Conservation (phyloP, 2,888 invertebrate species). For the Hyppa rectilinea region DNA sequence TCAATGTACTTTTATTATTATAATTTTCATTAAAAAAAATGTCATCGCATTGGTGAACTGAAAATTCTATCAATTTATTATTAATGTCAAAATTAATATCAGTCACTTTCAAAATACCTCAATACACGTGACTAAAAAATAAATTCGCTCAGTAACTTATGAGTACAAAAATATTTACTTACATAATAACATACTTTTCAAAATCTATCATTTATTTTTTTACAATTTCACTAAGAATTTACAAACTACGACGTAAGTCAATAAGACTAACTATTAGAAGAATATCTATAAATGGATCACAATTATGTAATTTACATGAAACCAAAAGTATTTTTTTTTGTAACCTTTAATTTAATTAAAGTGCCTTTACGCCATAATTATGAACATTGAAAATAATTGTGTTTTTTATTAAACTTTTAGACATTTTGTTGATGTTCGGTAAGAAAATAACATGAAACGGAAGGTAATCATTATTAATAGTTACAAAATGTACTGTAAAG, state of each 20-base stretch:
- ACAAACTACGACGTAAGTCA: constrained; percentile 59
- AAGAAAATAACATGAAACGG: background rate
- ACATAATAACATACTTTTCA: constrained; percentile 56
- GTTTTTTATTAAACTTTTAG: background rate
- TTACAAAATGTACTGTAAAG: background rate
- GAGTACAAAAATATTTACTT: constrained; percentile 66
- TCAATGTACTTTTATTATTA: constrained; percentile 47
- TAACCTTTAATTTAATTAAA: constrained; percentile 6
- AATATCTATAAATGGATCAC: constrained; percentile 58
- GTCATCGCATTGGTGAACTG: background rate
- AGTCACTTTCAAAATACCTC: constrained; percentile 54
- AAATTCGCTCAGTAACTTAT: constrained; percentile 68
- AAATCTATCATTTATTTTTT: constrained; percentile 61
- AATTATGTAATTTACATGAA: constrained; percentile 55
- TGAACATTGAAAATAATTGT: background rate
- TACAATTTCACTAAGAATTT: constrained; percentile 65
- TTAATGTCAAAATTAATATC: constrained; percentile 39
- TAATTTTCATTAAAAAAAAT: constrained; percentile 10
- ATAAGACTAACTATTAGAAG: constrained; percentile 54
- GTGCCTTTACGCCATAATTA: constrained; percentile 11
- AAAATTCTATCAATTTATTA: constrained; percentile 25
- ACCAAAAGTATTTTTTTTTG: constrained; percentile 34
- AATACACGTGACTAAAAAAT: constrained; percentile 61
- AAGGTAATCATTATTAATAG: background rate
- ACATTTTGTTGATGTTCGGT: background rate